Evolutionary conservation across 2,888 invertebrate genomes (phyloP).

Genomic region (Eilema caniola): DNA sequence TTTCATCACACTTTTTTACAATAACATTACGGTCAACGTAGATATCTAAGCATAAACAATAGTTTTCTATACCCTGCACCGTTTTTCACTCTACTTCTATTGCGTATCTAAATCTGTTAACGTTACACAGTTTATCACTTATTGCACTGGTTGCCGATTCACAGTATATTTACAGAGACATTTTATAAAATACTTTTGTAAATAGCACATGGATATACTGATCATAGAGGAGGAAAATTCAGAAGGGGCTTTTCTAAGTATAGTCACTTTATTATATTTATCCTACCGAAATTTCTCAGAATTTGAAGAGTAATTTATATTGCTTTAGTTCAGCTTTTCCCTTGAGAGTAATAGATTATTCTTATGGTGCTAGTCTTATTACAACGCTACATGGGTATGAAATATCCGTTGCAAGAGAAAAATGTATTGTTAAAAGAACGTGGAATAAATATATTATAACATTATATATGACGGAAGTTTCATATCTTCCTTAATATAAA

Average conservation of each 20-base stretch:
- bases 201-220: slow-evolving; percentile 20
- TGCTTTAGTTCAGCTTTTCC: slow-evolving; percentile 49
- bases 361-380: slow-evolving; percentile 46
- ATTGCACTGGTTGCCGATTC: too few relatives aligned
- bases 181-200: background rate
- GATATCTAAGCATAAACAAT: too few relatives aligned
- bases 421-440: slow-evolving; percentile 34
- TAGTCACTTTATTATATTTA: slow-evolving; percentile 44
- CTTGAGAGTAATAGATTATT: slow-evolving; percentile 48
- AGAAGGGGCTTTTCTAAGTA: slow-evolving; percentile 27
- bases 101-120: too few relatives aligned
- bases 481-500: background rate
- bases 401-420: slow-evolving; percentile 41
- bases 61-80: too few relatives aligned
- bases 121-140: too few relatives aligned
- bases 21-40: too few relatives aligned
- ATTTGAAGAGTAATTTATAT: slow-evolving; percentile 54
- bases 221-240: slow-evolving; percentile 19
- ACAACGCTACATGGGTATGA: slow-evolving; percentile 40
- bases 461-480: slow-evolving; percentile 9
- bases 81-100: too few relatives aligned
- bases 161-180: too few relatives aligned
- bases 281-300: slow-evolving; percentile 38
- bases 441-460: slow-evolving; percentile 32
- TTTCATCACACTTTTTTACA: too few relatives aligned